phyloP scores from a whole-genome alignment of 1,140 invertebrate genomes.

The Trachymyrmex cornetzi region DNA sequence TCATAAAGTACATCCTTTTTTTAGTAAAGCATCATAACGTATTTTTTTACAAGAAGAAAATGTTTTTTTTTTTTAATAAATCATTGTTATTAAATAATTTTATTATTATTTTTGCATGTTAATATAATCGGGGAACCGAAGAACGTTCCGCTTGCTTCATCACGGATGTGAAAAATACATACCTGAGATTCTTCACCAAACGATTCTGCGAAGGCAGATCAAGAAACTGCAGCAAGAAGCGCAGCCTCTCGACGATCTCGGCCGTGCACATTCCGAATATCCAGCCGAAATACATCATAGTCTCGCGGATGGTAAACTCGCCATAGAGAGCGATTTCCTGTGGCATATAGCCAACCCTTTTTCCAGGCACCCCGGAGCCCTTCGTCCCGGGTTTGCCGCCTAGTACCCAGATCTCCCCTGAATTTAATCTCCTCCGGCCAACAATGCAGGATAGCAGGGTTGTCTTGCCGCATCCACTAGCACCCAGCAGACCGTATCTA shows the following conservation, averaged over 20 bases:
- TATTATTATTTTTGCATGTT: not conserved
- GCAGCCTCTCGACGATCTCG: conserved; percentile 93
- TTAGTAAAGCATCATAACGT: no score
- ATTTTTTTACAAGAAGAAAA: no score
- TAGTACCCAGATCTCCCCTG: conserved; percentile 94
- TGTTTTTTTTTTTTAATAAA: no score
- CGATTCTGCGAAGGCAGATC: conserved; percentile 94
- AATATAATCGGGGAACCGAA: not conserved
- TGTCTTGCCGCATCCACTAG: conserved; percentile 95
- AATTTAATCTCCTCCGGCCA: conserved; percentile 92
- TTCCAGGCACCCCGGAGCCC: conserved; percentile 95
- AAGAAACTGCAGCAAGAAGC: conserved; percentile 96
- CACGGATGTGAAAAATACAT: conserved; percentile 32
- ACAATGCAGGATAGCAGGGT: conserved; percentile 96
- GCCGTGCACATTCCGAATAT: conserved; percentile 95
- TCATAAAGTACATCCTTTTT: no score
- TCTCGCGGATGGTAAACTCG: conserved; percentile 98
- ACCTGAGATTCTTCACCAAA: conserved; percentile 96
- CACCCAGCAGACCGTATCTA: conserved; percentile 95
- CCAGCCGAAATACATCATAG: conserved; percentile 98
- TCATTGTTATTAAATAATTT: not conserved
- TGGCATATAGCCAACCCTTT: conserved; percentile 94
- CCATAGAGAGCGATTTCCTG: conserved; percentile 98
- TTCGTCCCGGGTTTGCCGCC: conserved; percentile 93
- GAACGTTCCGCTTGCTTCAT: not conserved